A percentile compares a stretch with the other conserved stretches of the same genome.
Evolutionary conservation across 2,113 vertebrate species (phyloP).

Genomic region (Zonotrichia leucophrys): DNA sequence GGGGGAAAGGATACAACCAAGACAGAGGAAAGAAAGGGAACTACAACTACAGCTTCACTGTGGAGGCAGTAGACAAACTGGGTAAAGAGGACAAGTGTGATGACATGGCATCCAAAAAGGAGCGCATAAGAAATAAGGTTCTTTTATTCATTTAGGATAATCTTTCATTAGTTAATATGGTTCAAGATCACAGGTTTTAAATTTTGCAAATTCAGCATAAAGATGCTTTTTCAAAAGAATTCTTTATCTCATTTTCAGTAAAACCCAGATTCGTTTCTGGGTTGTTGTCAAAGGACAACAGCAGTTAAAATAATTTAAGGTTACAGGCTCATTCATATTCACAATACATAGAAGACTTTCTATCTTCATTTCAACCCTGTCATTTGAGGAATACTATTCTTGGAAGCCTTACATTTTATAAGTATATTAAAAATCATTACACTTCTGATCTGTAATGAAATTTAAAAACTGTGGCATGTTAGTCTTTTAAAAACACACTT

Average conservation of each 20-base stretch:
- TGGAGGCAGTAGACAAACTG: slow-evolving; percentile 83
- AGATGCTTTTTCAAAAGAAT: not conserved
- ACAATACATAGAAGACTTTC: not conserved
- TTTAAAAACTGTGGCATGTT: not conserved
- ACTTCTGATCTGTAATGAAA: not conserved
- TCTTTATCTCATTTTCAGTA: slow-evolving; percentile 12
- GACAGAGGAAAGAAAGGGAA: slow-evolving; percentile 88
- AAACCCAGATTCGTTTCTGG: not conserved
- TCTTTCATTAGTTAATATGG: slow-evolving; percentile 54
- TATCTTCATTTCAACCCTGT: not conserved
- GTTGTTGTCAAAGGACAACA: not conserved
- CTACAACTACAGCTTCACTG: slow-evolving; percentile 80
- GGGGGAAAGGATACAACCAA: slow-evolving; percentile 88
- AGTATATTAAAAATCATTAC: not conserved
- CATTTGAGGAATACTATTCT: not conserved
- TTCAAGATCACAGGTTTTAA: slow-evolving; percentile 17
- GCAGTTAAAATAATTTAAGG: not conserved
- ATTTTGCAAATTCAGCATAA: slow-evolving; percentile 20
- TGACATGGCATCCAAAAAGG: slow-evolving; percentile 85
- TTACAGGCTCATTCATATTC: not conserved
- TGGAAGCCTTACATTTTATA: slow-evolving; percentile 21
- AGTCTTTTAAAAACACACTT: not conserved
- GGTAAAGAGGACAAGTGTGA: slow-evolving; percentile 86
- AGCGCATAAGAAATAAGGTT: slow-evolving; percentile 92
- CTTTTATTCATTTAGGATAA: slow-evolving; percentile 71